Evolutionary conservation across 1,140 invertebrate genomes (phyloP).

Genomic region (Ceratina japonica): DNA sequence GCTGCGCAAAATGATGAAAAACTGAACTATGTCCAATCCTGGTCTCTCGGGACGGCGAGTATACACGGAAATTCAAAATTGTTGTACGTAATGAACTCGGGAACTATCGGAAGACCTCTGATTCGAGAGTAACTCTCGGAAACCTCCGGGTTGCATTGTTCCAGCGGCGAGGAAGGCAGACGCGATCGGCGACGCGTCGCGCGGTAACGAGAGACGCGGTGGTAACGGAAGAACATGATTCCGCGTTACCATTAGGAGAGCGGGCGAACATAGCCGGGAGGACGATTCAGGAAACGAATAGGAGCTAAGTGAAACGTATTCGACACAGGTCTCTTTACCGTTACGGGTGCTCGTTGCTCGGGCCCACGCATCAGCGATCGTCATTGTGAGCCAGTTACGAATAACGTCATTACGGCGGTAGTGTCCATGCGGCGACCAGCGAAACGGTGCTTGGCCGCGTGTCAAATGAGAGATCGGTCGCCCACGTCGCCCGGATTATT

Average conservation of each 20-base stretch:
- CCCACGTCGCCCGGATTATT: conserved; percentile 53
- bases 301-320: conserved; percentile 60
- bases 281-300: conserved; percentile 57
- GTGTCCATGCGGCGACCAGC: not conserved
- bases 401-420: conserved; percentile 65
- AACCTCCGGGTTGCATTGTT: not conserved
- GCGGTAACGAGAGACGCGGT: conserved; percentile 12
- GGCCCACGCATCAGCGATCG: conserved; percentile 65
- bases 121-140: not conserved
- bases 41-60: no score
- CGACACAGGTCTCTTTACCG: conserved; percentile 61
- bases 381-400: conserved; percentile 60
- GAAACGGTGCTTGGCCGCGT: conserved; percentile 30
- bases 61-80: no score
- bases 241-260: conserved; percentile 48
- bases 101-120: no score
- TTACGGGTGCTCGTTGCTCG: conserved; percentile 52
- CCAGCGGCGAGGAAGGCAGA: not conserved
- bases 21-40: no score
- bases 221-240: conserved; percentile 16
- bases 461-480: conserved; percentile 60
- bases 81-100: no score
- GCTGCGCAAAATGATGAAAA: no score
- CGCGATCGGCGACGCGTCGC: not conserved
- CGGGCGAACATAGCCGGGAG: conserved; percentile 10